These are phyloP conservation scores for Carassius auratus DNA, from an alignment of 2,113 vertebrate genomes.

Conservation along the genomic window DNA sequence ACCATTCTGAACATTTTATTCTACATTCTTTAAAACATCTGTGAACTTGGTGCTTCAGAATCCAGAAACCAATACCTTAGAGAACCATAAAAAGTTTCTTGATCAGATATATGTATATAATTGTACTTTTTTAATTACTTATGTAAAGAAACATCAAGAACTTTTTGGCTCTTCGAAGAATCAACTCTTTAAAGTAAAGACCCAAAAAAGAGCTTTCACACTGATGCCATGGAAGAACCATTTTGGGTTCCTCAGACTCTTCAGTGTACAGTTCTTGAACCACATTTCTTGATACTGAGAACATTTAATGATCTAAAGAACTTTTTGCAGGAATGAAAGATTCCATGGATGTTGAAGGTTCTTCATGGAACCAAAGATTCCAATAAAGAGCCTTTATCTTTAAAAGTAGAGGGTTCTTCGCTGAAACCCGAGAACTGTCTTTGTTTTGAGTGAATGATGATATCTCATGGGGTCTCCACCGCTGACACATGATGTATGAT, in stretches of 20 bases:
- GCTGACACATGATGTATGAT: not conserved
- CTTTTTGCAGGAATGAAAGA: not conserved
- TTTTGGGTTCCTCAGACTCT: not conserved
- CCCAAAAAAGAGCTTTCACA: not conserved
- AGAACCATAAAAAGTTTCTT: not conserved
- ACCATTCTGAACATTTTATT: not conserved
- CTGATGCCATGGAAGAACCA: not conserved
- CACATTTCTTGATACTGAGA: not conserved
- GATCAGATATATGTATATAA: too few relatives aligned
- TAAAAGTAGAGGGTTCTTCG: not conserved
- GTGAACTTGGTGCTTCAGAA: not conserved
- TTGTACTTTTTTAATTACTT: too few relatives aligned
- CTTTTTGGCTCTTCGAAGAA: not conserved
- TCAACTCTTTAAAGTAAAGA: not conserved
- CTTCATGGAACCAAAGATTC: not conserved
- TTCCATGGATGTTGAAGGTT: not conserved
- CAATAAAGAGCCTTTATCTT: not conserved
- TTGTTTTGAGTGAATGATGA: slow-evolving; percentile 1
- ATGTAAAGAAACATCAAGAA: not conserved
- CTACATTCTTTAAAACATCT: not conserved
- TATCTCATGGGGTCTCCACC: not conserved
- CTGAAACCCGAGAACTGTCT: not conserved
- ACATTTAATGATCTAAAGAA: not conserved
- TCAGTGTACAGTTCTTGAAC: not conserved
- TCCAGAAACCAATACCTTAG: not conserved